These are phyloP conservation scores for Planococcus citri DNA, from an alignment of 1,140 invertebrate species.

Conservation along the genomic window DNA sequence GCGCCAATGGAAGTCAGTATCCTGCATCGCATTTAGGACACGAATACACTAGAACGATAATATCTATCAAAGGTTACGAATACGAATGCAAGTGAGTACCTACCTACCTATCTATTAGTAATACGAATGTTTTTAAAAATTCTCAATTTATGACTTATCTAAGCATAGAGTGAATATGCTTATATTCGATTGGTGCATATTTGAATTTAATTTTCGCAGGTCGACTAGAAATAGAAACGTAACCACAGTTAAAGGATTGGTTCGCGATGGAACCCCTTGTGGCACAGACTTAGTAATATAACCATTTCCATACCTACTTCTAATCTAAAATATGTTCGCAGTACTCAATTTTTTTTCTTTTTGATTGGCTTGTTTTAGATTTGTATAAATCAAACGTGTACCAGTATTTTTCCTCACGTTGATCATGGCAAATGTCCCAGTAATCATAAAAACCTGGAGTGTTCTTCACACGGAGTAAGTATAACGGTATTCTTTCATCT, in stretches of 20 bases:
- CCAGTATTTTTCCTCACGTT: slow-evolving; percentile 64
- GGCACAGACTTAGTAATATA: slow-evolving; percentile 61
- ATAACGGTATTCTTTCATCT: neutral
- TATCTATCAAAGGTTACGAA: slow-evolving; percentile 69
- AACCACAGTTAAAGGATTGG: slow-evolving; percentile 58
- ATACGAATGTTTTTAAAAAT: too few species aligned
- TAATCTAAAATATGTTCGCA: neutral
- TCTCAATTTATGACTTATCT: too few species aligned
- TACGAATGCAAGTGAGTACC: slow-evolving; percentile 81
- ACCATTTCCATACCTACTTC: too few species aligned
- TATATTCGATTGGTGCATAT: too few species aligned
- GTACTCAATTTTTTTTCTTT: neutral
- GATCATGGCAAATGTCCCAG: slow-evolving; percentile 76
- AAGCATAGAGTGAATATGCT: too few species aligned
- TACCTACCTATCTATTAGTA: too few species aligned
- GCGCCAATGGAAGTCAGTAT: slow-evolving; percentile 65
- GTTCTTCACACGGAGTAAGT: slow-evolving; percentile 86
- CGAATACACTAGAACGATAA: slow-evolving; percentile 68
- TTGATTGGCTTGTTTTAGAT: slow-evolving; percentile 41
- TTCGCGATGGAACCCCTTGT: slow-evolving; percentile 81
- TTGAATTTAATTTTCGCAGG: too few species aligned
- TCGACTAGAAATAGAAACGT: slow-evolving; percentile 51
- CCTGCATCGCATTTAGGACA: slow-evolving; percentile 58
- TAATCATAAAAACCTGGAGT: slow-evolving; percentile 74
- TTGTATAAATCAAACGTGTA: slow-evolving; percentile 86